Evolutionary conservation across 2,797 vertebrate genomes (phyloP).

Genomic region (Carduelis carduelis): DNA sequence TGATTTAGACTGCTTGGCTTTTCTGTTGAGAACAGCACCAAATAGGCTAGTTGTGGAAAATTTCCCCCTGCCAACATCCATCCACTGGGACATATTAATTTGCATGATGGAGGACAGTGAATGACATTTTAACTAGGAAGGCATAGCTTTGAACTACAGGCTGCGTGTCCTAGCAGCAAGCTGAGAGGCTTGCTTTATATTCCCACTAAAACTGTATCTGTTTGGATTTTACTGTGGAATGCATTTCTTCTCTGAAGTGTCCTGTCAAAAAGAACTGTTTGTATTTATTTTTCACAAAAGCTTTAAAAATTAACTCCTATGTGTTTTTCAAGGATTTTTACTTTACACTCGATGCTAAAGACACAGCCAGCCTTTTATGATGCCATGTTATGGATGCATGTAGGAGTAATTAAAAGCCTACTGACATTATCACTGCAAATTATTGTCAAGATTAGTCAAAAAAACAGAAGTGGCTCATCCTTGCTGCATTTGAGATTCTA

Average conservation of each 20-base stretch:
- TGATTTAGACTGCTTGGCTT: background rate
- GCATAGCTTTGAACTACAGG: background rate
- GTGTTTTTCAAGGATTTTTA: background rate
- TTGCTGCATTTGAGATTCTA: background rate
- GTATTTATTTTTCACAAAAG: background rate
- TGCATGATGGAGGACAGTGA: background rate
- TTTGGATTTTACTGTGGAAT: background rate
- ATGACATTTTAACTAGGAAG: background rate
- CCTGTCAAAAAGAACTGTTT: background rate
- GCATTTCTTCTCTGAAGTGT: background rate
- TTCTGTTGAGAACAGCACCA: background rate
- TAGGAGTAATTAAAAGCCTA: background rate
- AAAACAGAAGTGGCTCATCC: background rate
- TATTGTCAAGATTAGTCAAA: background rate
- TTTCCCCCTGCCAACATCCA: background rate
- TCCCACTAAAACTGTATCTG: background rate
- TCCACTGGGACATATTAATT: background rate
- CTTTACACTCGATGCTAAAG: background rate
- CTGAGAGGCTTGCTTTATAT: background rate
- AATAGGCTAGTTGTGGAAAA: background rate
- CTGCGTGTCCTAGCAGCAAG: slow-evolving; percentile 2
- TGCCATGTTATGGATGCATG: background rate
- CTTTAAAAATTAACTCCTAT: background rate
- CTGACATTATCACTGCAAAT: background rate
- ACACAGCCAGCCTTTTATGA: background rate